These are phyloP conservation scores for Parnassius orleans DNA, from an alignment of 2,888 invertebrate genomes.

Conservation along the genomic window DNA sequence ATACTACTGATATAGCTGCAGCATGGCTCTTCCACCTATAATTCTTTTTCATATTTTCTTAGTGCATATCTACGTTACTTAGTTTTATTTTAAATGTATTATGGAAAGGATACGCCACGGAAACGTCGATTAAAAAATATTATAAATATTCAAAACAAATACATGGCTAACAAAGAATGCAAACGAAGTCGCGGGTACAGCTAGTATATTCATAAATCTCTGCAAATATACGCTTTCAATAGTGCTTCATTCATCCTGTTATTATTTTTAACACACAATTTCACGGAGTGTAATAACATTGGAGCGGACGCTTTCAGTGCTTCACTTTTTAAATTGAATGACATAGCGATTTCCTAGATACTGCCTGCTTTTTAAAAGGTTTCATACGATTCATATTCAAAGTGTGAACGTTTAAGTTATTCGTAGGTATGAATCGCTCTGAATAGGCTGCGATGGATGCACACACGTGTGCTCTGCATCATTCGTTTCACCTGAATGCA, in stretches of 20 bases:
- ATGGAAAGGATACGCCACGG: no score
- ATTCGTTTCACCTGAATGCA: conserved; percentile 66
- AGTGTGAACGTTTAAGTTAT: conserved; percentile 48
- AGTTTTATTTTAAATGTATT: no score
- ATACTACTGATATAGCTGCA: no score
- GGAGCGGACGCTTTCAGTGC: conserved; percentile 30
- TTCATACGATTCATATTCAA: conserved; percentile 58
- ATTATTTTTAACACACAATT: conserved; percentile 29
- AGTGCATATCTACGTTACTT: no score
- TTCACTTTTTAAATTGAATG: conserved; percentile 52
- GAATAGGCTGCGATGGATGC: conserved; percentile 42
- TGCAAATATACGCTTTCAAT: conserved; percentile 7
- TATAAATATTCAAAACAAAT: no score
- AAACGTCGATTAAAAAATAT: no score
- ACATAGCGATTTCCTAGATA: conserved; percentile 59
- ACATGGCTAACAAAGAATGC: no score
- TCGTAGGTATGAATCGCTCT: conserved; percentile 54
- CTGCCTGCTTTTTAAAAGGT: conserved; percentile 52
- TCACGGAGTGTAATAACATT: conserved; percentile 29
- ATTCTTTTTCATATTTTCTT: no score
- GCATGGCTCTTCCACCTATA: no score
- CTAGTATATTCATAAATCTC: conserved; percentile 1
- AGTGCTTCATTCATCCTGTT: conserved; percentile 28
- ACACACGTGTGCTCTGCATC: conserved; percentile 52
- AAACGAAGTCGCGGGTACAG: no score